Base-by-base conservation (phyloP, 2,797 vertebrate genomes). In the Lacerta bilineata region DNA sequence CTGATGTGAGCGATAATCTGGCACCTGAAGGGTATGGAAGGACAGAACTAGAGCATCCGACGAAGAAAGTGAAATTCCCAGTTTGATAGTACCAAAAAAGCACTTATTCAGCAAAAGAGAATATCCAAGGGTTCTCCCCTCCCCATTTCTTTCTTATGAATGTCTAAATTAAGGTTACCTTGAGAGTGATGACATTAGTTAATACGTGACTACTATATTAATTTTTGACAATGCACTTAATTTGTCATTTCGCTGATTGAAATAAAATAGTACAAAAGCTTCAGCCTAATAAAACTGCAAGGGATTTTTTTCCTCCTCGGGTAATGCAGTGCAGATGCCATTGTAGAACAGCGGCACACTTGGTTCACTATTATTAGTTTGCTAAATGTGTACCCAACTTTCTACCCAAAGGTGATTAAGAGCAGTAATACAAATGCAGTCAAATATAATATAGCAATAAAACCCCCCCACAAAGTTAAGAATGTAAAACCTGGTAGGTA, bases 21-120 rank as follows among this genome's bases (percentile, higher is more conserved):
- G 88, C 92, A 94, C 80, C 46, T 95, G 93, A 95, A 96, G 94
- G 94, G 55, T 95, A 93, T 88, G 84, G 87, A 95, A 95, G 93
- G 93, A 94, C 92, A 91, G 89, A 94, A 94, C 10, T 33, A 88
- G 66, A 77, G 69, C 90, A 85, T 82, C 46, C 55, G 91, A 80
- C 59, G n/a, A 91, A 94, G 83, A 87, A 93, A 88, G 80, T 50
- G 75, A 86, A 91, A 93, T 92, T 95, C 87, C 88, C 86, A 92
- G 82, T 90, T 68, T 93, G 91, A 92, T 90, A 85, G 39, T 71
- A 89, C 90, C 84, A 90, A 92, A 92, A 74, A 84, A 84, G 39
- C 55, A 43, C 33, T 92, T 87, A 92, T 88, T 89, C 61, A 79
- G 61, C 6, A 18, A 43, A 87, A 85, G 46, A 88, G 72, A 79